A percentile compares a stretch with the other conserved stretches of the same genome.
Evolutionary conservation across 2,797 vertebrate genomes (phyloP).

Genomic region (Mustela erminea): DNA sequence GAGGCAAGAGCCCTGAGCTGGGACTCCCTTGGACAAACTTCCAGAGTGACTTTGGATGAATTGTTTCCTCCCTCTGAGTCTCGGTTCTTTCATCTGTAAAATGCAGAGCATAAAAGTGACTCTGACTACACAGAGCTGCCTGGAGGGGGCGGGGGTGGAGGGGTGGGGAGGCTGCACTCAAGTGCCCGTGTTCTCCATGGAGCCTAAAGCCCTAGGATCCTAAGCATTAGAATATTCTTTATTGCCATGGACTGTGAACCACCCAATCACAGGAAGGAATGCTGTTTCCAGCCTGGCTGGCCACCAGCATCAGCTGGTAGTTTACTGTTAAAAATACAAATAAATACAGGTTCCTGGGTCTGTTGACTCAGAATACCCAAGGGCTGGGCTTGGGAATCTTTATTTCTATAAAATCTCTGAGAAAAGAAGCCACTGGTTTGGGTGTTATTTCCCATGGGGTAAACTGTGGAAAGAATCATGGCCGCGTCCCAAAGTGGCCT

Average conservation of each 20-base stretch:
- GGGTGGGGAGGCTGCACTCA: neutral
- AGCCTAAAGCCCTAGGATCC: neutral
- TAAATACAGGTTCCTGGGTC: neutral
- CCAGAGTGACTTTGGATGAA: neutral
- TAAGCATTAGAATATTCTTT: neutral
- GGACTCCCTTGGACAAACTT: neutral
- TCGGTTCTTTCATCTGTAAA: neutral
- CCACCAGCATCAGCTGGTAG: neutral
- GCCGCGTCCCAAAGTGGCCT: rapidly evolving
- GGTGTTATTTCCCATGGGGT: neutral
- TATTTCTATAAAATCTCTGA: neutral
- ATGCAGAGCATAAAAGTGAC: neutral
- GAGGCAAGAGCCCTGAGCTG: neutral
- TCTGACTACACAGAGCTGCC: neutral
- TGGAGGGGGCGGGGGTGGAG: neutral
- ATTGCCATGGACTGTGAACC: neutral
- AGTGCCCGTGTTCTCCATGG: neutral
- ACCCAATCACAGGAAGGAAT: neutral
- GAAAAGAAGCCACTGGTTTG: neutral
- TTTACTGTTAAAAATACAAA: neutral
- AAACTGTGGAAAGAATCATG: neutral
- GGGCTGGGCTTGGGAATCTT: neutral
- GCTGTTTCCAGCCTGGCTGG: neutral
- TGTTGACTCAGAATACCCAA: neutral
- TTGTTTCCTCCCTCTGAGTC: neutral